Base-by-base conservation (phyloP, 2,888 invertebrate species). In the Aphidoletes aphidimyza region DNA sequence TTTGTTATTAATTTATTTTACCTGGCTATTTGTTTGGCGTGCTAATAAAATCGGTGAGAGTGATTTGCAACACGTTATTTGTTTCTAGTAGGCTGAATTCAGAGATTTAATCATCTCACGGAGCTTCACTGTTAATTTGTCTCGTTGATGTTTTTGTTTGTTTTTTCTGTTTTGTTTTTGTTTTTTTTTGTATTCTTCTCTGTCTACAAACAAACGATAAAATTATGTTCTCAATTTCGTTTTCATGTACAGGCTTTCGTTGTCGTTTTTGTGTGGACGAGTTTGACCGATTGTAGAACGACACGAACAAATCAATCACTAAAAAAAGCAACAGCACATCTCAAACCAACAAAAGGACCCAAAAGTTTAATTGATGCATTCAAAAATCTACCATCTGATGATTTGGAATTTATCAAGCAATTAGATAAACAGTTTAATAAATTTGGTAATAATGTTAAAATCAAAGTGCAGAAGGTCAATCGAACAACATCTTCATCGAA, bases 391-490 rank as follows among this genome's bases (percentile, higher is more conserved):
- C 88, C 90, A 0, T 87, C 87, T 0, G 89, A 90, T 39, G 90
- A 90, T 86, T 85, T 89, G 47, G 89, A 89, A 83, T 90, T 90
- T 86, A 89, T 90, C 85, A 90, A 89, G 85, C 89, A 90, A 85
- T 85, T 90, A 85, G 90, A 90, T 86, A 90, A 89, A 83, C 90
- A 90, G 85, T 90, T 90, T 85, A 89, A 89, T 85, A 39, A 88
- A 26, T 89, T 90, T 85, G 90, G 90, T 22, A 88, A 89, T 78
- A 89, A 89, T 85, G 87, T 90, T 37, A 89, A 89, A 86, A 89
- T 90, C 85, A 89, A 90, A 87, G 88, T 90, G 26, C 89, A 89
- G 85, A 87, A 88, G 37, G 89, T 88, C 42, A 90, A 90, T 85
- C 85, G 87, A 17, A 89, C 89, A 19, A 83, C 86, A 30, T 88